Conservation (phyloP, 2,888 invertebrate genomes). For the Nomada fucata region DNA sequence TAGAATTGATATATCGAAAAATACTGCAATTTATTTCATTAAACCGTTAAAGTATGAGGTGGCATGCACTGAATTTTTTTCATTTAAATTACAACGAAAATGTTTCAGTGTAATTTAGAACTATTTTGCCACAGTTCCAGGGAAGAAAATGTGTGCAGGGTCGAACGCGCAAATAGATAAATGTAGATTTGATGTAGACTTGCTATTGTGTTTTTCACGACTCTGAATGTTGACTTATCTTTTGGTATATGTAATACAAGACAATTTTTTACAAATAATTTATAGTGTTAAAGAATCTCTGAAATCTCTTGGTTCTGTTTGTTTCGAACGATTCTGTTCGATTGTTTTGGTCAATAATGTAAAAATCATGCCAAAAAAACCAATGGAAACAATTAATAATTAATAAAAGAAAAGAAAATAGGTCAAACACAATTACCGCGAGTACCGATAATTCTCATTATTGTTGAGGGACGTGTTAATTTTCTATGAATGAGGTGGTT, state of each 20-base stretch:
- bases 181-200: constrained; percentile 8
- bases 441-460: constrained; percentile 30
- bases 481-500: constrained; percentile 54
- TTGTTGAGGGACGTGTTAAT: constrained; percentile 35
- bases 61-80: constrained; percentile 57
- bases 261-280: constrained; percentile 11
- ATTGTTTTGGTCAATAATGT: constrained; percentile 9
- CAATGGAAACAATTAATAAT: constrained; percentile 20
- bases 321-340: constrained; percentile 13
- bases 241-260: background rate
- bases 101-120: constrained; percentile 30
- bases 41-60: constrained; percentile 37
- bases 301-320: background rate
- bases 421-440: constrained; percentile 33
- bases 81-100: constrained; percentile 28
- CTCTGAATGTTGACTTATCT: background rate
- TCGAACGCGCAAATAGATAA: constrained; percentile 52
- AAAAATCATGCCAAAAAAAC: constrained; percentile 32
- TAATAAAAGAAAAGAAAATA: constrained; percentile 15
- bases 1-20: constrained; percentile 21
- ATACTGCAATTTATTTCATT: constrained; percentile 25
- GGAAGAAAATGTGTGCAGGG: constrained; percentile 52
- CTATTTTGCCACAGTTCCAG: constrained; percentile 55
- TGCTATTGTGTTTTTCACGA: constrained; percentile 23
- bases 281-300: background rate